phyloP scores from a whole-genome alignment of 2,113 vertebrate genomes.

The Atrichornis clamosus region DNA sequence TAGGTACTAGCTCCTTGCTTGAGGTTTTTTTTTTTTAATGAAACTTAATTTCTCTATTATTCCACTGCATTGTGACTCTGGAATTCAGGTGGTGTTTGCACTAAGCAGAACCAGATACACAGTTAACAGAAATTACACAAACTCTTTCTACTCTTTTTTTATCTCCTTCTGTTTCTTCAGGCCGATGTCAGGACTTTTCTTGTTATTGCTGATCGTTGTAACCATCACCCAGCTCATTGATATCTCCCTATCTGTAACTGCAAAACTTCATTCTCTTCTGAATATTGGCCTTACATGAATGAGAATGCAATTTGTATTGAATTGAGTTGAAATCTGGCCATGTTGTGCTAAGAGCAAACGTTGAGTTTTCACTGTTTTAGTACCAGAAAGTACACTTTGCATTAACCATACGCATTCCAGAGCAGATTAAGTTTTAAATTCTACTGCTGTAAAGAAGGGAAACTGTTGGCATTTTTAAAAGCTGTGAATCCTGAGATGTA shows the following conservation, averaged over 20 bases:
- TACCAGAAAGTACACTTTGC: background rate
- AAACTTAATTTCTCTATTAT: background rate
- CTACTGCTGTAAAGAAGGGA: background rate
- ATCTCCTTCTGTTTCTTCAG: background rate
- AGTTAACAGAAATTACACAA: background rate
- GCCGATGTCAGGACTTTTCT: background rate
- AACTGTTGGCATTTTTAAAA: background rate
- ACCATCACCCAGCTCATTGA: background rate
- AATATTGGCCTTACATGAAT: background rate
- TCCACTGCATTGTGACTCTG: background rate
- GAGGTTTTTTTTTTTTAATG: background rate
- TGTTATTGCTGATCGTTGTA: background rate
- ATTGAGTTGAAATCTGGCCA: background rate
- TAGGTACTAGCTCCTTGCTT: background rate
- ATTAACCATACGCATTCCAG: background rate
- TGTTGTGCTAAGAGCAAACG: background rate
- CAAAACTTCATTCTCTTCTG: background rate
- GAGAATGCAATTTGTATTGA: background rate
- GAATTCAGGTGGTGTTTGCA: background rate
- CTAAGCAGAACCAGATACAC: background rate
- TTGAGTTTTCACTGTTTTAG: background rate
- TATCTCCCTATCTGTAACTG: background rate
- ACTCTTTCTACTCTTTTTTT: background rate
- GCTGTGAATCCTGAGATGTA: background rate
- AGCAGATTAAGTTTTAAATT: background rate